These are phyloP conservation scores for Tapirus terrestris DNA, from an alignment of 2,113 vertebrate genomes.

Conservation along the genomic window DNA sequence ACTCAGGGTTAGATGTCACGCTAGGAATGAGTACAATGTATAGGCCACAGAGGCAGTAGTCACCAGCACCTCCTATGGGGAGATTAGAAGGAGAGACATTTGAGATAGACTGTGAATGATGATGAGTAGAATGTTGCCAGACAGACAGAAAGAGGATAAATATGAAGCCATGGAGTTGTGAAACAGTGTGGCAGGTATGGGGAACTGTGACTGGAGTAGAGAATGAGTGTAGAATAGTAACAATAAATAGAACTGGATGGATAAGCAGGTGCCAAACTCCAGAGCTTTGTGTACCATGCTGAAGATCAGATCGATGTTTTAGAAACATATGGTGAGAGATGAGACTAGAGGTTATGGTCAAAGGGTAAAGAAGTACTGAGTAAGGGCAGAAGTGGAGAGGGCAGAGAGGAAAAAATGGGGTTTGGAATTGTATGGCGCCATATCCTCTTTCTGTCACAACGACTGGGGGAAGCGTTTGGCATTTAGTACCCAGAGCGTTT, in stretches of 20 bases:
- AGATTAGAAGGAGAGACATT: not conserved
- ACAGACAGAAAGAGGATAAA: not conserved
- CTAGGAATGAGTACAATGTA: not conserved
- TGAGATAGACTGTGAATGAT: not conserved
- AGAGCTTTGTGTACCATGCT: not conserved
- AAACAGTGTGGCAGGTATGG: not conserved
- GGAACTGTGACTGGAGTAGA: not conserved
- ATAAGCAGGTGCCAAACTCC: not conserved
- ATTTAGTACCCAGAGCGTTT: slow-evolving; percentile 1
- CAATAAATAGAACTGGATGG: not conserved
- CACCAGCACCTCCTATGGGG: not conserved
- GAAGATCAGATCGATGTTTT: not conserved
- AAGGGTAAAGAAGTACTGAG: not conserved
- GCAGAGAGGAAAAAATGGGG: not conserved
- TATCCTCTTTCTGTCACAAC: not conserved
- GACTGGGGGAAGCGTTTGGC: not conserved
- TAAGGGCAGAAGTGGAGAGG: not conserved
- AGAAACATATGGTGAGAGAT: not conserved
- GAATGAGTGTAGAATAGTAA: not conserved
- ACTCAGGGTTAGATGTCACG: not conserved
- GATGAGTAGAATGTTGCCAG: not conserved
- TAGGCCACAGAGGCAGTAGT: not conserved
- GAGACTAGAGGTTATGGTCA: not conserved
- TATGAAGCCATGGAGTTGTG: not conserved
- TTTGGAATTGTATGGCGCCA: not conserved